A percentile compares a stretch with the other conserved stretches of the same genome.
These are phyloP conservation scores for Megaceryle torquata DNA, from an alignment of 2,113 vertebrate species.

Conservation along the genomic window DNA sequence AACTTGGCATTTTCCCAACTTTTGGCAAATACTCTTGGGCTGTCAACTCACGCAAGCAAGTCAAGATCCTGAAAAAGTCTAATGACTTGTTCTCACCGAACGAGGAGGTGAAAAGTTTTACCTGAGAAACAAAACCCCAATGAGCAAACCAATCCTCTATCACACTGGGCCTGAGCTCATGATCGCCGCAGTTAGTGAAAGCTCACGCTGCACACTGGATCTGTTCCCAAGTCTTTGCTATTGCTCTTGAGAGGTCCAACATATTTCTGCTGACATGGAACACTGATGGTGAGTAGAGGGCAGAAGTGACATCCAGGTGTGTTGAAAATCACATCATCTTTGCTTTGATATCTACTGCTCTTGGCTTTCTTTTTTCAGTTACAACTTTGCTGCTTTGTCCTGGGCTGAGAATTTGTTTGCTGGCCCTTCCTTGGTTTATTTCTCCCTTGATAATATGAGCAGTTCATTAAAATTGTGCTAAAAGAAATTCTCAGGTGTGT, in stretches of 20 bases:
- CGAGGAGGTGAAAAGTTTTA: constrained; percentile 53
- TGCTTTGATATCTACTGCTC: not conserved
- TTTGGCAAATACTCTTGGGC: constrained; percentile 65
- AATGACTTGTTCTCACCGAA: constrained; percentile 39
- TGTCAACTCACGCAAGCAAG: constrained; percentile 57
- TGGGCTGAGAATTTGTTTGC: not conserved
- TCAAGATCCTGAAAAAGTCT: constrained; percentile 26
- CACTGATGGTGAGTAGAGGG: not conserved
- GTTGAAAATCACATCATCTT: not conserved
- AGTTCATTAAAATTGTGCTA: not conserved
- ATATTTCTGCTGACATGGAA: not conserved
- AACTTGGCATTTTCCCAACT: constrained; percentile 73
- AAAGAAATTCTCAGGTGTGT: not conserved
- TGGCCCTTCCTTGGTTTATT: not conserved
- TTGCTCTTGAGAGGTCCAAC: not conserved
- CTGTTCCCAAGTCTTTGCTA: not conserved
- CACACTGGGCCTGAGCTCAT: not conserved
- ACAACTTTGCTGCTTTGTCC: not conserved
- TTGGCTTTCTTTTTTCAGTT: not conserved
- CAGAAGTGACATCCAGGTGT: not conserved
- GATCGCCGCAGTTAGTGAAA: constrained; percentile 32
- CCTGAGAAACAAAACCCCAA: constrained; percentile 60
- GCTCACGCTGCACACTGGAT: not conserved
- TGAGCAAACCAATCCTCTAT: not conserved
- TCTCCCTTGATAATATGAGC: not conserved